Base-by-base conservation (phyloP, 1,140 invertebrate genomes). In the Wasmannia auropunctata region DNA sequence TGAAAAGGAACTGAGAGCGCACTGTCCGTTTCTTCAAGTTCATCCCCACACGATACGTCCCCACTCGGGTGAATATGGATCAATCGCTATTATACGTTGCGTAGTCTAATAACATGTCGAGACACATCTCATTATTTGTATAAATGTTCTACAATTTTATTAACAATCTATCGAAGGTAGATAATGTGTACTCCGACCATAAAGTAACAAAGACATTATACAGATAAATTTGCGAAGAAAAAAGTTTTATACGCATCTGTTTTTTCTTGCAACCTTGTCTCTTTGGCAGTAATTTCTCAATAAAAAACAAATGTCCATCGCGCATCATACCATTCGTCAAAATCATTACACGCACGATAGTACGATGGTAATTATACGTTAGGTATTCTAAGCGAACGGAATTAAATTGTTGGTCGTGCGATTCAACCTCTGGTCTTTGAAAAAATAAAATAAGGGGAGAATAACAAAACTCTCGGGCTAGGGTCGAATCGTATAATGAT, bases 21-120 rank as follows among this genome's bases (percentile, higher is more conserved):
- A 67, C 0, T 19, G n/a, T 22, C 31, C 14, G n/a, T 25, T 22
- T 19, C 2, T 14, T 7, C n/a, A 79, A 63, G 14, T 22, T 43
- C 5, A 67, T 14, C 46, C 22, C 14, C 40, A 65, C n/a, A n/a
- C 43, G 7, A 7, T 40, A 5, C 46, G 37, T 54, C 60, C 76
- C 62, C 43, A 80, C 62, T 80, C 62, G 14, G 22, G 6, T 54
- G 3, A 51, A 34, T 37, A 51, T 0, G n/a, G 60, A 22, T 63
- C 75, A 77, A 65, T 79, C 31, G 62, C 22, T 28, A 63, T 77
- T 63, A 63, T 8, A 51, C 49, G 6, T 0, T 58, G 25, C 16
- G 16, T 14, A 46, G 8, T 72, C 22, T 3, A n/a, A 63, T 37
- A 2, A 63, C 16, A 76, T 49, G 11, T 34, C 19, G 43, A 63